phyloP scores from a whole-genome alignment of 2,888 invertebrate species.

The Hydroisotoma schaefferi region DNA sequence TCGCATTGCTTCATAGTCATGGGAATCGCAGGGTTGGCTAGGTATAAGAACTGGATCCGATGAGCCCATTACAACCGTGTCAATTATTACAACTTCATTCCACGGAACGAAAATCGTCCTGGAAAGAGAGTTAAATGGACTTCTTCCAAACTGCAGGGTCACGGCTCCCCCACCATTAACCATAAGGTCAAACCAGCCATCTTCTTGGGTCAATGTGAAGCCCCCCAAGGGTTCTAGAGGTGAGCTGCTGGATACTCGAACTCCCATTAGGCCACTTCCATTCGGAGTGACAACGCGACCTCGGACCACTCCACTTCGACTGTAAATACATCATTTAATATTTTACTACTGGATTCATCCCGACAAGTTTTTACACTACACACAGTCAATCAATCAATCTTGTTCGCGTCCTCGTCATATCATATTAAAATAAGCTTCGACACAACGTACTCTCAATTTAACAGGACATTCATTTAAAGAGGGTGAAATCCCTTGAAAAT shows the following conservation, averaged over 20 bases:
- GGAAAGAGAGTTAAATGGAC: conserved; percentile 82
- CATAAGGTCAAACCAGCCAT: conserved; percentile 95
- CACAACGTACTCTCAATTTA: too few species aligned
- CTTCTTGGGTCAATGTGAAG: conserved; percentile 86
- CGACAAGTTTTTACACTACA: neutral
- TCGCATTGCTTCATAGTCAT: conserved; percentile 89
- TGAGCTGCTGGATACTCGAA: conserved; percentile 88
- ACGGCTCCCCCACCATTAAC: conserved; percentile 99
- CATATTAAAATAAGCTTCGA: neutral
- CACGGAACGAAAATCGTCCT: conserved; percentile 90
- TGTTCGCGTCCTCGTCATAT: neutral
- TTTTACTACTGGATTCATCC: neutral
- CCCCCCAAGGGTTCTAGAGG: conserved; percentile 73
- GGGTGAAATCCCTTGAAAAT: too few species aligned
- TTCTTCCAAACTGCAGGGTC: conserved; percentile 86
- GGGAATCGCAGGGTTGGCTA: conserved; percentile 76
- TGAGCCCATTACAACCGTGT: conserved; percentile 72
- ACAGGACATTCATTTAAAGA: too few species aligned
- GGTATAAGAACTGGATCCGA: conserved; percentile 64
- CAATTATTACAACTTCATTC: conserved; percentile 93
- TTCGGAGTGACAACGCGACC: conserved; percentile 89
- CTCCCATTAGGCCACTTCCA: conserved; percentile 91
- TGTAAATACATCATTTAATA: conserved; percentile 55
- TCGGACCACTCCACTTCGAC: conserved; percentile 94
- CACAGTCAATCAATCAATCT: neutral